phyloP scores from a whole-genome alignment of 2,888 invertebrate genomes.

The Leptopilina syphax region DNA sequence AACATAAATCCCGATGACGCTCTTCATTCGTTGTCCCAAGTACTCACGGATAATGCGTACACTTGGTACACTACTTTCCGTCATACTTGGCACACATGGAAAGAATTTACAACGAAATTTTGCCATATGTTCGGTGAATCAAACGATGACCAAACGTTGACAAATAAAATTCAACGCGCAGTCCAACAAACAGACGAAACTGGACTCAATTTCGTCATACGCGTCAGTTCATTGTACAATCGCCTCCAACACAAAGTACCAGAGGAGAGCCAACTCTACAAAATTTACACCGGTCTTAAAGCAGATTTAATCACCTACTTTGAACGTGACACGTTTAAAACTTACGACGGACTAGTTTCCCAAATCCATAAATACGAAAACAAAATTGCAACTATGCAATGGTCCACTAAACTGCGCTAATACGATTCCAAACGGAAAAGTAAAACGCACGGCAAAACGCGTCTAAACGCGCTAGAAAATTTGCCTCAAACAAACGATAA shows the following conservation, averaged over 20 bases:
- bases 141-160: neutral
- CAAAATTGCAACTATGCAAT: neutral
- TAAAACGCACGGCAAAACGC: too few species aligned
- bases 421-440: neutral
- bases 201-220: neutral
- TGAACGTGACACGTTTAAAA: neutral
- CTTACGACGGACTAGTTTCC: neutral
- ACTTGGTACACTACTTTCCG: too few species aligned
- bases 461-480: too few species aligned
- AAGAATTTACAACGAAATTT: neutral
- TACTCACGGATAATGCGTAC: too few species aligned
- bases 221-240: neutral
- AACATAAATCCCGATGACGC: too few species aligned
- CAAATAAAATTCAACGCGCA: neutral
- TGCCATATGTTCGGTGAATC: neutral
- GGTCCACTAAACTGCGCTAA: neutral
- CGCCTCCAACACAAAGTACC: neutral
- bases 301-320: neutral
- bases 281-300: neutral
- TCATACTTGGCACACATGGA: neutral
- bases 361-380: neutral
- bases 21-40: too few species aligned
- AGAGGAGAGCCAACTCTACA: neutral
- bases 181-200: neutral
- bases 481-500: too few species aligned